These are phyloP conservation scores for Macrostomum cliftonense DNA, from an alignment of 2,888 invertebrate genomes.

Conservation along the genomic window DNA sequence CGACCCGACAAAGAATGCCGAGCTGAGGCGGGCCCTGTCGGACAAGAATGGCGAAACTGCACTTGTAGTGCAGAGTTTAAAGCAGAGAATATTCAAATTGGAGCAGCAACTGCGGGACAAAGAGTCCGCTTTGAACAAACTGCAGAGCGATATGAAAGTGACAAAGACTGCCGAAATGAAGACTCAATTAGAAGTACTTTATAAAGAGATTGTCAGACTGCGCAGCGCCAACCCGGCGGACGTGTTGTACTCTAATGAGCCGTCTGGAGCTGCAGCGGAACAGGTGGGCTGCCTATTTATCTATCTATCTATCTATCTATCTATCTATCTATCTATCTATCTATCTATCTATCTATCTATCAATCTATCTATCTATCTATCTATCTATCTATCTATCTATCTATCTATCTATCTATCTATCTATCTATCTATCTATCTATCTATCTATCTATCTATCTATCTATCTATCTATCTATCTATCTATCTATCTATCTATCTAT, in stretches of 20 bases:
- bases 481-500: too few relatives aligned
- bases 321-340: too few relatives aligned
- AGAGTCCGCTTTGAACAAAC: constrained; percentile 23
- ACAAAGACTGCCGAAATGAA: constrained; percentile 33
- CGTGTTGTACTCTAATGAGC: background rate
- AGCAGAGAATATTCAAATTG: constrained; percentile 33
- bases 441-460: too few relatives aligned
- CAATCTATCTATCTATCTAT: too few relatives aligned
- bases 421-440: too few relatives aligned
- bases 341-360: too few relatives aligned
- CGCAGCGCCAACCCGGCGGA: constrained; percentile 15
- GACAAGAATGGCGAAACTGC: constrained; percentile 30
- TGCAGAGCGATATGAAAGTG: constrained; percentile 32
- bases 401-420: too few relatives aligned
- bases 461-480: too few relatives aligned
- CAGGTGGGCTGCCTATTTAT: background rate
- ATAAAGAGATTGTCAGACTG: constrained; percentile 28
- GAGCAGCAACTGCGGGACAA: constrained; percentile 31
- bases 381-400: too few relatives aligned
- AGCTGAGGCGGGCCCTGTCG: constrained; percentile 26
- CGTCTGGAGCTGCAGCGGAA: background rate
- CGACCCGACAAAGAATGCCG: constrained; percentile 23
- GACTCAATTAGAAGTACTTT: constrained; percentile 28
- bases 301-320: too few relatives aligned
- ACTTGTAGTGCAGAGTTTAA: constrained; percentile 29